A percentile compares a stretch with the other conserved stretches of the same genome.
phyloP scores from a whole-genome alignment of 1,140 invertebrate species.

The Apis florea region DNA sequence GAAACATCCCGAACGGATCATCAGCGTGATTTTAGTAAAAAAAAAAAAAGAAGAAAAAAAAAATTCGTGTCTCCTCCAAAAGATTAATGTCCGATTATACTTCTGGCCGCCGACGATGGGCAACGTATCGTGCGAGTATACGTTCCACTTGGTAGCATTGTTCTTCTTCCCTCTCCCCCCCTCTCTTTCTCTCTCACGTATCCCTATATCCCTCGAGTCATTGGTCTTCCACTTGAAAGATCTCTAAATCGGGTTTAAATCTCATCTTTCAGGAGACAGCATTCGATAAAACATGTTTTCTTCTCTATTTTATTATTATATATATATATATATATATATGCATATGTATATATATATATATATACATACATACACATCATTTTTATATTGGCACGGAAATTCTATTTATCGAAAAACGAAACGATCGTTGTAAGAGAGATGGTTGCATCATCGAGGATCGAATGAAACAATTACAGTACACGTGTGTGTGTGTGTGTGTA shows the following conservation, averaged over 20 bases:
- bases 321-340: background rate
- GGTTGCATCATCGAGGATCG: background rate
- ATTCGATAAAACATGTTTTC: constrained; percentile 1
- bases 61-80: background rate
- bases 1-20: too few species aligned
- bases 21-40: background rate
- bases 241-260: background rate
- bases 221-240: background rate
- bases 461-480: background rate
- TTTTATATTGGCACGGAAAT: constrained; percentile 47
- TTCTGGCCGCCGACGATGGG: constrained; percentile 49
- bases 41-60: background rate
- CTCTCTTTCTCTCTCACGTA: too few species aligned
- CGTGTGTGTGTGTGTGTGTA: too few species aligned
- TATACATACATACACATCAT: background rate
- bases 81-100: constrained; percentile 19
- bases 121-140: constrained; percentile 11
- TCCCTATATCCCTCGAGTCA: too few species aligned
- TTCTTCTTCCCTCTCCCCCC: too few species aligned
- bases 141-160: background rate
- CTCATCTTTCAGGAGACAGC: constrained; percentile 4
- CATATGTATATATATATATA: background rate
- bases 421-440: constrained; percentile 3
- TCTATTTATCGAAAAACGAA: constrained; percentile 24
- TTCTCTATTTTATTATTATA: background rate